Percentiles rank a stretch among this genome's conserved stretches.
Conservation (phyloP, 2,797 vertebrate genomes). For the Chanos chanos region DNA sequence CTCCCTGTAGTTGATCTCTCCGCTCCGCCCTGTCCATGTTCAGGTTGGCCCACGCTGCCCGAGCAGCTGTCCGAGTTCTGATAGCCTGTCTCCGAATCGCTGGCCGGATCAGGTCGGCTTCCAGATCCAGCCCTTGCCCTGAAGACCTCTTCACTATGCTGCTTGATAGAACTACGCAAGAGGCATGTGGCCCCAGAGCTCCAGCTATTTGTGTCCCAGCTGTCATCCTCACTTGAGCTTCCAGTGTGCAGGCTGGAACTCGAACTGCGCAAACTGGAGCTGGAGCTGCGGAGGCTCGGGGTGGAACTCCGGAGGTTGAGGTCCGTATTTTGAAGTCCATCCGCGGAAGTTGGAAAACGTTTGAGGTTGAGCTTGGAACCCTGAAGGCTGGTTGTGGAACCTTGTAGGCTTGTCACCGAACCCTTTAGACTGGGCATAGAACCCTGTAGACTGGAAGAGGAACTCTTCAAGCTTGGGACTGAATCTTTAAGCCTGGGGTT, state of each 20-base stretch:
- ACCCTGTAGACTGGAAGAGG: constrained; percentile 34
- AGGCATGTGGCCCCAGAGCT: constrained; percentile 76
- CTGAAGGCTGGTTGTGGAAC: constrained; percentile 53
- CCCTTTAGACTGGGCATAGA: constrained; percentile 44
- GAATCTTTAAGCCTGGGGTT: constrained; percentile 19
- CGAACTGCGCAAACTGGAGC: constrained; percentile 24
- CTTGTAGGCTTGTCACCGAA: constrained; percentile 47
- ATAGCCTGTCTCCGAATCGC: constrained; percentile 60
- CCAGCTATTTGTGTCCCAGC: constrained; percentile 75
- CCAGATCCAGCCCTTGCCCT: constrained; percentile 50
- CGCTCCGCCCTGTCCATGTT: constrained; percentile 51
- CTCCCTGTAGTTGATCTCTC: background rate
- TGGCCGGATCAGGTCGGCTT: constrained; percentile 42
- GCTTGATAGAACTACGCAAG: constrained; percentile 63
- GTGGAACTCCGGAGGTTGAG: constrained; percentile 39
- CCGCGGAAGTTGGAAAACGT: constrained; percentile 41
- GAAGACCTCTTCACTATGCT: constrained; percentile 57
- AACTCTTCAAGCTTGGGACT: constrained; percentile 33
- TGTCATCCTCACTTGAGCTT: constrained; percentile 69
- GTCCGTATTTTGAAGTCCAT: constrained; percentile 48
- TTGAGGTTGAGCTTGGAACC: constrained; percentile 50
- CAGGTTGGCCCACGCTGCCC: constrained; percentile 26
- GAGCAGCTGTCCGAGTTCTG: constrained; percentile 59
- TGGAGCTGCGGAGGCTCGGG: constrained; percentile 28
- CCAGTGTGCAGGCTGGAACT: constrained; percentile 41